Evolutionary conservation across 1,140 invertebrate genomes (phyloP).

Genomic region (Saccostrea cuccullata): DNA sequence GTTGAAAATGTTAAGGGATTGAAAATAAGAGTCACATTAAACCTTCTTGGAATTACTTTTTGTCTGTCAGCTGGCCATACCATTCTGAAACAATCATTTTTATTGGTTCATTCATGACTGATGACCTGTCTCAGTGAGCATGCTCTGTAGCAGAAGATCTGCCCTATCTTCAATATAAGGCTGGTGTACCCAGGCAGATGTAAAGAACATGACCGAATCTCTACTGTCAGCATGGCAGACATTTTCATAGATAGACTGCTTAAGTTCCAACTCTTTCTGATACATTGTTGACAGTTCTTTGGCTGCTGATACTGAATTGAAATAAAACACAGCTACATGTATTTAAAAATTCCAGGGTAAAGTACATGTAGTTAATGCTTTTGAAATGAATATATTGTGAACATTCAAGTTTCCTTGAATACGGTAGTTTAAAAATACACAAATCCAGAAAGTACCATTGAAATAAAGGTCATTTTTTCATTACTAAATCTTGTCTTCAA

Average conservation of each 20-base stretch:
- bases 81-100: background rate
- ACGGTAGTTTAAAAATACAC: too few relatives aligned
- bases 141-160: constrained; percentile 53
- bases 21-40: background rate
- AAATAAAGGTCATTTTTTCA: too few relatives aligned
- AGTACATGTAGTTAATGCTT: too few relatives aligned
- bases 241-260: constrained; percentile 57
- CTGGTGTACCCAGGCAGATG: constrained; percentile 64
- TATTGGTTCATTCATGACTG: background rate
- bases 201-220: constrained; percentile 63
- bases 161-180: constrained; percentile 57
- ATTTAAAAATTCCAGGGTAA: too few relatives aligned
- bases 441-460: too few relatives aligned
- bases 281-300: constrained; percentile 55
- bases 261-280: constrained; percentile 57
- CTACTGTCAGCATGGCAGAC: constrained; percentile 59
- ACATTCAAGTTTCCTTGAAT: too few relatives aligned
- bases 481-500: too few relatives aligned
- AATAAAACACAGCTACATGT: background rate
- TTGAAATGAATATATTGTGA: too few relatives aligned
- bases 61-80: background rate
- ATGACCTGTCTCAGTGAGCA: constrained; percentile 63
- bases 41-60: background rate
- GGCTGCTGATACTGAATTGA: constrained; percentile 36
- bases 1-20: background rate